Base-by-base conservation (phyloP, 2,888 invertebrate species). In the Anorthoa munda region DNA sequence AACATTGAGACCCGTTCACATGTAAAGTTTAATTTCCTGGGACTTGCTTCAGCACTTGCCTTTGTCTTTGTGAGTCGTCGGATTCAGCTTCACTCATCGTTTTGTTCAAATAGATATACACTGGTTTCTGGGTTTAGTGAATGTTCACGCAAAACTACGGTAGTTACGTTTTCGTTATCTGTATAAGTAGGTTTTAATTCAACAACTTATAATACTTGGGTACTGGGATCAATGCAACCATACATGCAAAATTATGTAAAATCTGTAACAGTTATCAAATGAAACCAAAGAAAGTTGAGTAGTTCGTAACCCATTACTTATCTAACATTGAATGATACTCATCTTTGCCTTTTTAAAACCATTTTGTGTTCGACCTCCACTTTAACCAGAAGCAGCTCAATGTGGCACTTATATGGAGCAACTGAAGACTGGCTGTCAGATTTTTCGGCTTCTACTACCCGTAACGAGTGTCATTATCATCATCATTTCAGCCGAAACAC, bases 11-110 rank as follows among this genome's bases (percentile, higher is more conserved):
- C 72, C 71, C 87, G 79, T 85, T 90, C 88, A 83, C 83, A 91
- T 91, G 91, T 88, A 88, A 90, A 90, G 88, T 90, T 92, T 91
- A 91, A 92, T 93, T 92, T 92, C 92, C 92, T 90, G 90, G 71
- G 72, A 82, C 84, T 68, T 80, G 81, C 75, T 86, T 87, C 86
- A 87, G 85, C 72, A 75, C 80, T 79, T 84, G 81, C 88, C 87
- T 89, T 90, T 92, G 91, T 90, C 90, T 91, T 85, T 84, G 85
- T 81, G 79, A 87, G 83, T 88, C 85, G 83, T 83, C 86, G 87
- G 81, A 87, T 87, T 85, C 77, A 86, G 88, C 83, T 85, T 71
- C 51, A 53, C 67, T 67, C 48, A 50, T 39, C 50, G 66, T 71
- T 72, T 79, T 73, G 72, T 80, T 75, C 71, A 18, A 48, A 67